Base-by-base conservation (phyloP, 2,888 invertebrate species). In the Watsonalla binaria region DNA sequence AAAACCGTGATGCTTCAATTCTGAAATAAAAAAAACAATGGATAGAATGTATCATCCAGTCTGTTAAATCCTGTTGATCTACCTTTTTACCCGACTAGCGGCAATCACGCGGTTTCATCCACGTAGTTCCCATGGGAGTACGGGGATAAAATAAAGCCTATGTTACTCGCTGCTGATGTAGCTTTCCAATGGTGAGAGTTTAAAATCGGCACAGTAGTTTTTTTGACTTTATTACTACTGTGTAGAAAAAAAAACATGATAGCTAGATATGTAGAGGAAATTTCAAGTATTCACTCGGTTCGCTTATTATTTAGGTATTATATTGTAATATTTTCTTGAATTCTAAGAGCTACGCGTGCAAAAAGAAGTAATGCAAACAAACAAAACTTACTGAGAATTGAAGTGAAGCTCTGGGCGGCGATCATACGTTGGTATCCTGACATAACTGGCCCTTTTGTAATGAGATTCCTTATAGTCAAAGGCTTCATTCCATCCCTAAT, bases 391-490 rank as follows among this genome's bases (percentile, higher is more conserved):
- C 89, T 88, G 8, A 89, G 74, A 59, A 89, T 70, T 0, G 89
- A 86, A 8, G 71, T 70, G 65, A 89, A 89, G 57, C 87, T 86
- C 5, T 80, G 69, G 0, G 88, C 88, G 0, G 76, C 80, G 34
- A 80, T 78, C 9, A 84, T 54, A 2, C 70, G 60, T 49, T 57
- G 60, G 54, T 71, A 63, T 0, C 76, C 81, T 0, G 73, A 14
- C 8, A 82, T 56, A 4, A 73, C 46, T 0, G 85, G 86, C 0
- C 84, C 85, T n/a, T 57, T 55, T 0, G 52, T 11, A 1, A 84
- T 49, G 0, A 88, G 77, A 0, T n/a, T 61, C 2, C 48, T 37
- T 6, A 87, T 66, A 5, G 70, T 72, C 2, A 84, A 55, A 7
- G 76, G 74, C 5, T 51, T 48, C 0, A 47, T 15, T 2, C 65